These are phyloP conservation scores for Platalea minor DNA, from an alignment of 2,797 vertebrate genomes.

Conservation along the genomic window DNA sequence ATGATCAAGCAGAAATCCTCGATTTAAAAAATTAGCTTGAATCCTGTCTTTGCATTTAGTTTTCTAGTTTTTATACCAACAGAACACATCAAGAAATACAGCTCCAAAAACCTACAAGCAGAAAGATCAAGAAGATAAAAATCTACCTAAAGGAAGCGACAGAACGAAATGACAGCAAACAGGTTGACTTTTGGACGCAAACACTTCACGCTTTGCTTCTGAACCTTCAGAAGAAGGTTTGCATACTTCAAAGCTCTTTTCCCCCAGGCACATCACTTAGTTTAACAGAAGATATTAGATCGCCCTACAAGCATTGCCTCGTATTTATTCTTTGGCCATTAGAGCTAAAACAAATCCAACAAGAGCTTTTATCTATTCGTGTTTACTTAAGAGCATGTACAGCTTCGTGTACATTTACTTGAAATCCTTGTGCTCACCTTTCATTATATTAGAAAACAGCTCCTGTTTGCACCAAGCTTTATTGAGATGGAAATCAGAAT, in stretches of 20 bases:
- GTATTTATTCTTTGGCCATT: neutral
- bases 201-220: neutral
- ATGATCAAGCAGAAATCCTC: neutral
- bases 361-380: neutral
- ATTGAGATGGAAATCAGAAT: neutral
- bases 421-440: neutral
- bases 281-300: neutral
- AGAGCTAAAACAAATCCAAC: neutral
- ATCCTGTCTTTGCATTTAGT: neutral
- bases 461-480: neutral
- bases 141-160: neutral
- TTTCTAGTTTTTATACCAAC: rapidly evolving
- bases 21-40: rapidly evolving
- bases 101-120: neutral
- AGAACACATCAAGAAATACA: rapidly evolving
- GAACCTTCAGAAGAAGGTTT: neutral
- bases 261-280: neutral
- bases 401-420: neutral
- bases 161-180: rapidly evolving
- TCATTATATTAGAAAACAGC: neutral
- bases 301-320: neutral
- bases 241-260: neutral
- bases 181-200: neutral
- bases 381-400: neutral
- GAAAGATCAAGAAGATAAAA: neutral